Evolutionary conservation across 2,888 invertebrate genomes (phyloP).

Genomic region (Epinotia ramella): DNA sequence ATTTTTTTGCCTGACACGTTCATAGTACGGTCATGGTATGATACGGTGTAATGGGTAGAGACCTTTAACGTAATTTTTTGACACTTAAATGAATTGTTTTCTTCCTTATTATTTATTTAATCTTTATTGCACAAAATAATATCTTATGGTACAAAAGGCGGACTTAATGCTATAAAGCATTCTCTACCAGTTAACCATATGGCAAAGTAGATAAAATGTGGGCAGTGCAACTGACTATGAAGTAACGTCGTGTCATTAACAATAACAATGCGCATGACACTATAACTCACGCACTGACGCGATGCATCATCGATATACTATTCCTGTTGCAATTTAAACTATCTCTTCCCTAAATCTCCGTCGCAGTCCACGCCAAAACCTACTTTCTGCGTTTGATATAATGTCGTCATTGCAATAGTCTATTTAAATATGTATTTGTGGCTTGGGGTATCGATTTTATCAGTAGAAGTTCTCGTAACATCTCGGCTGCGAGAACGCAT

Average conservation of each 20-base stretch:
- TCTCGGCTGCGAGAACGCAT: constrained; percentile 43
- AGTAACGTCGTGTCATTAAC: not conserved
- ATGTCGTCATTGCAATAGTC: constrained; percentile 16
- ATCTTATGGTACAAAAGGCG: no score
- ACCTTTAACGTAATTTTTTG: no score
- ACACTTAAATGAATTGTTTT: not conserved
- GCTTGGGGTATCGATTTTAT: constrained; percentile 42
- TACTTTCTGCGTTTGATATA: constrained; percentile 24
- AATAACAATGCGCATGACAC: not conserved
- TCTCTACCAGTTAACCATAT: no score
- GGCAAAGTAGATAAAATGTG: no score
- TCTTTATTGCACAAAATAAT: no score
- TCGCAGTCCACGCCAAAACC: not conserved
- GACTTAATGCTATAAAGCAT: no score
- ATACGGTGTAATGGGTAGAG: no score
- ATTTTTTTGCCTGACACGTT: no score
- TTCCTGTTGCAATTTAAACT: constrained; percentile 36
- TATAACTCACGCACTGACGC: constrained; percentile 28
- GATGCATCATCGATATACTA: constrained; percentile 36
- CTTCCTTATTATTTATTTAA: no score
- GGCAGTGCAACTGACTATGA: not conserved
- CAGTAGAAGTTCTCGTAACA: constrained; percentile 46
- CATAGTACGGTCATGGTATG: no score
- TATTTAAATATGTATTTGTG: constrained; percentile 29
- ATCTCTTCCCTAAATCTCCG: constrained; percentile 34